phyloP scores from a whole-genome alignment of 37 sponge, comb jelly and placozoan species.

The Crambe crambe region DNA sequence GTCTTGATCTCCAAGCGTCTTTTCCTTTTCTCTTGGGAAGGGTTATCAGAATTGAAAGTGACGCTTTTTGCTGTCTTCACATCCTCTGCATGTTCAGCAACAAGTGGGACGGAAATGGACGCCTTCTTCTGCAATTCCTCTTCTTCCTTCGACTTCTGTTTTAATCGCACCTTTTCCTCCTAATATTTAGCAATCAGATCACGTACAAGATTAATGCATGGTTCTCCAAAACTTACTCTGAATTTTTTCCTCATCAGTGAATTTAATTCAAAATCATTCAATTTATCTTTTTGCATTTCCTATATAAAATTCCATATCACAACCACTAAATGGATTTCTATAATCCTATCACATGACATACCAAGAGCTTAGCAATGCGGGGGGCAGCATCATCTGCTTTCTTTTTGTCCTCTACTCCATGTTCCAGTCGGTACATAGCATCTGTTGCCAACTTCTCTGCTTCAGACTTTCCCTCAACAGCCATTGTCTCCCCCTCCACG shows the following conservation, averaged over 20 bases:
- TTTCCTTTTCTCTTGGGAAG: conserved; percentile 24
- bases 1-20: conserved; percentile 45
- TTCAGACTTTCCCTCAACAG: conserved; percentile 65
- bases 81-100: conserved; percentile 65
- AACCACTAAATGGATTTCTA: neutral
- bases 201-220: neutral
- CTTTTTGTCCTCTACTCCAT: conserved; percentile 80
- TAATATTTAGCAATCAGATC: too few relatives aligned
- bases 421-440: conserved; percentile 96
- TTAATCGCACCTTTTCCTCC: conserved; percentile 62
- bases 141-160: conserved; percentile 52
- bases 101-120: conserved; percentile 58
- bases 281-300: conserved; percentile 71
- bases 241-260: conserved; percentile 79
- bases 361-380: conserved; percentile 69
- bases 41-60: conserved; percentile 11
- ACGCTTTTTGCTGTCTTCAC: conserved; percentile 53
- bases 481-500: conserved; percentile 78
- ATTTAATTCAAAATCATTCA: conserved; percentile 87
- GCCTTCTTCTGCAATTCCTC: conserved; percentile 47
- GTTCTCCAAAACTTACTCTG: conserved; percentile 55
- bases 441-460: conserved; percentile 72
- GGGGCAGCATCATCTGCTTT: conserved; percentile 87
- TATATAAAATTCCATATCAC: neutral
- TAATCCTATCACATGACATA: conserved; percentile 8